phyloP scores from a whole-genome alignment of 1,140 invertebrate genomes.

The Lamellibrachia luymesi region DNA sequence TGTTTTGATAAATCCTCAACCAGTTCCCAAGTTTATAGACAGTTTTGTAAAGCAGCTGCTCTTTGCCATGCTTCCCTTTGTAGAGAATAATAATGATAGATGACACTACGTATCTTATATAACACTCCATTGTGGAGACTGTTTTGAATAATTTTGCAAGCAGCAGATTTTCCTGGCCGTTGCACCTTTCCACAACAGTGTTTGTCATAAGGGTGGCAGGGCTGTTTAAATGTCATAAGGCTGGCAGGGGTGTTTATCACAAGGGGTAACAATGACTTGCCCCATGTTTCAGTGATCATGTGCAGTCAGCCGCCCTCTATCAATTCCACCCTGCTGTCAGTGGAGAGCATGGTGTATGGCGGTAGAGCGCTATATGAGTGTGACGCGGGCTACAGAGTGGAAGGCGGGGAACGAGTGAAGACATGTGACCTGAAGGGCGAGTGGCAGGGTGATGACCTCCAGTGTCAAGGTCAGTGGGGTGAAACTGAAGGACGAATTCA shows the following conservation, averaged over 20 bases:
- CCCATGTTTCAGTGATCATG: background rate
- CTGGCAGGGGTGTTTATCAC: background rate
- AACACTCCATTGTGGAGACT: no score
- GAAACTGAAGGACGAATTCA: no score
- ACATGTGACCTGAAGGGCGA: background rate
- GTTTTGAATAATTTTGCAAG: no score
- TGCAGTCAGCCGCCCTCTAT: background rate
- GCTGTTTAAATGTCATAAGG: no score
- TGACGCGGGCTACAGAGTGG: background rate
- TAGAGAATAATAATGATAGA: no score
- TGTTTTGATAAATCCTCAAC: no score
- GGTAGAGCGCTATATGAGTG: background rate
- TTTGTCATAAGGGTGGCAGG: background rate
- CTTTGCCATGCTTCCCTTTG: no score
- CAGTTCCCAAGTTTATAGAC: no score
- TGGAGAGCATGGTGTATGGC: background rate
- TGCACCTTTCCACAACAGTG: no score
- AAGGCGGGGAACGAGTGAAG: background rate
- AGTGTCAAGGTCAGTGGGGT: constrained; percentile 11
- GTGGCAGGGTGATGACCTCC: background rate
- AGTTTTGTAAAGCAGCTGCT: no score
- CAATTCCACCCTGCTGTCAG: background rate
- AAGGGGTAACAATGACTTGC: background rate
- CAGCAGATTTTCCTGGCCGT: no score
- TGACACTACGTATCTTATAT: no score